Conservation (phyloP, 2,888 invertebrate genomes). For the Anagyrus pseudococci region DNA sequence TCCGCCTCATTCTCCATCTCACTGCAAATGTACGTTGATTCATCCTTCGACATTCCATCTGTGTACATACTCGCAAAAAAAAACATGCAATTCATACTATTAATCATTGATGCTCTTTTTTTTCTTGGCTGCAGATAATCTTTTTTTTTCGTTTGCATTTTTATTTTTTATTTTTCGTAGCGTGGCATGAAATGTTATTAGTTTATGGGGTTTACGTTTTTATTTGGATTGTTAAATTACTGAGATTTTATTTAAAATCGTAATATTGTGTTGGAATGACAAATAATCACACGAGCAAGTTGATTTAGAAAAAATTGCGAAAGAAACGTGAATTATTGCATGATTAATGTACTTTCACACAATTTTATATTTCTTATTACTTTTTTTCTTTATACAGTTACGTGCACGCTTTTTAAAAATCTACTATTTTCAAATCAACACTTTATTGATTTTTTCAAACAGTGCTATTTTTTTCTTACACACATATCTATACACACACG, state of each 20-base stretch:
- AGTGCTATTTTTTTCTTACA: too few relatives aligned
- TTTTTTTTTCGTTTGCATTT: conserved; percentile 7
- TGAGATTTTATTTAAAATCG: neutral
- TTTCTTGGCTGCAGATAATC: conserved; percentile 7
- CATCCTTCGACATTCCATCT: conserved; percentile 31
- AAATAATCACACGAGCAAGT: too few relatives aligned
- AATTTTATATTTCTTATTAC: neutral
- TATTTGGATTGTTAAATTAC: neutral
- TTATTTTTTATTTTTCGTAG: conserved; percentile 1
- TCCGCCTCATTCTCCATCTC: neutral
- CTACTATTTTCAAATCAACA: neutral
- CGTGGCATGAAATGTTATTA: neutral
- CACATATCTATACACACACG: too few relatives aligned
- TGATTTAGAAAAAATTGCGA: too few relatives aligned
- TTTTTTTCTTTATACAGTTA: conserved; percentile 1
- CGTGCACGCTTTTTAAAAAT: conserved; percentile 22
- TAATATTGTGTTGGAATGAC: too few relatives aligned
- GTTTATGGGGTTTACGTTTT: neutral
- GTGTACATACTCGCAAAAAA: conserved; percentile 21
- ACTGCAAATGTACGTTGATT: conserved; percentile 22
- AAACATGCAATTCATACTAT: conserved; percentile 10
- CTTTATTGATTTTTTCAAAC: neutral
- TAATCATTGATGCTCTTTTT: neutral
- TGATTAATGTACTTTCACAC: conserved; percentile 7
- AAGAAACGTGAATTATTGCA: conserved; percentile 18